Evolutionary conservation across 2,113 vertebrate genomes (phyloP), one percentile per base, ranked within the genome.

Genomic region (Megalops atlanticus): DNA sequence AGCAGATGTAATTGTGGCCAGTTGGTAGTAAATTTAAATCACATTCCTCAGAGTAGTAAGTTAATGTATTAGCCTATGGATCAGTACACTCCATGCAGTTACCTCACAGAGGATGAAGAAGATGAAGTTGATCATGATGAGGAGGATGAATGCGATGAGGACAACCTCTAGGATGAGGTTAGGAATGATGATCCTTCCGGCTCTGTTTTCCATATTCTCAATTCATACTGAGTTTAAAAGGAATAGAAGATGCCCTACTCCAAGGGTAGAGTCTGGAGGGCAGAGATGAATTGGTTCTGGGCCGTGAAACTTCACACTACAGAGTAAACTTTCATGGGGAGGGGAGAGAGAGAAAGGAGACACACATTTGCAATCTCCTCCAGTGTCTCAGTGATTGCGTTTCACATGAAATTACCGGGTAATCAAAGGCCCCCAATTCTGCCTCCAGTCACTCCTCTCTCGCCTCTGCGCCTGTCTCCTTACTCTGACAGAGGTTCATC

Each of bases 161-260:
- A 31, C n/a, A 31, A 64, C 58, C 58, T 64, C 58, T 8, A 31
- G 58, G n/a, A 21, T 31, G 58, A 31, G 58, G 24, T 27, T 10
- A 11, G 58, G 58, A 3, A 1, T 10, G 58, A 64, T 6, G 1
- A 7, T 5, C 4, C n/a, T 2, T 8, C 7, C 31, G 58, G 16
- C 72, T n/a, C 21, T 27, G 12, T 52, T 79, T 80, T 79, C 86
- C 18, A 87, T 88, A 88, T 90, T 88, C 85, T 87, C 85, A 74
- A 84, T 88, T 91, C 82, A 82, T 64, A 84, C 77, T 35, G 85
- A 90, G 84, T 88, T 90, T 81, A 91, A 89, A 92, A 91, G 89
- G 88, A 92, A 91, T 89, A 83, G 84, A 84, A 90, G 83, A 90
- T 87, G 84, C 86, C 86, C 87, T 89, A 79, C 88, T 88, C 87